Base-by-base conservation (phyloP, 2,888 invertebrate genomes). In the Linnaemya vulpina region DNA sequence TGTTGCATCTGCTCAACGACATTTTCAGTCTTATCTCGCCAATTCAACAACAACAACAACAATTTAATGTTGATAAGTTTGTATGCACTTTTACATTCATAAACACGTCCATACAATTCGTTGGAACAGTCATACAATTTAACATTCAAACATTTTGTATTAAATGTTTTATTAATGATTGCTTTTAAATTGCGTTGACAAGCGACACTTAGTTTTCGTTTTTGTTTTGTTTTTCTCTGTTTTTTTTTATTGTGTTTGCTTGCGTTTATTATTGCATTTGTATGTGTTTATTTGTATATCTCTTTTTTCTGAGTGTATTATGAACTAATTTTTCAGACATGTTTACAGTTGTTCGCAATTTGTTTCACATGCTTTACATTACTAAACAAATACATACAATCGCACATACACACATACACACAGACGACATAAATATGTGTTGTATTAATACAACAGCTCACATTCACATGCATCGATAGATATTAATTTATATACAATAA, bases 161-260 rank as follows among this genome's bases (percentile, higher is more conserved):
- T 82, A 82, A 85, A 85, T 85, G 85, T 85, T 85, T 87, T 91
- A 90, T 90, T 91, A 91, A 90, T 91, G 90, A 90, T 90, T 90
- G 89, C 90, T 90, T 91, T 90, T 91, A 90, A 90, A 90, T 89
- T 89, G 90, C 88, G 90, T 87, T 89, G 88, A 88, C 89, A 87
- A 88, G 86, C 86, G 89, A 86, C 82, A 85, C 85, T 85, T 82
- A 60, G 75, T 85, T 85, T 75, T 71, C 51, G 75, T 79, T 53
- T 43, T 58, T 67, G 75, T 60, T 65, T 67, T 46, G 58, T 25
- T 17, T 58, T 65, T 62, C 58, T 77, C 60, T 76, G 70, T 38
- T 74, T 49, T 67, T 62, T 25, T 51, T 63, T 60, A 38, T 17
- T 77, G 40, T 77, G 15, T 30, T 30, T 78, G 40, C 11, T 78